Conservation (phyloP, 1,140 invertebrate genomes). For the Ostrea denselamellosa region DNA sequence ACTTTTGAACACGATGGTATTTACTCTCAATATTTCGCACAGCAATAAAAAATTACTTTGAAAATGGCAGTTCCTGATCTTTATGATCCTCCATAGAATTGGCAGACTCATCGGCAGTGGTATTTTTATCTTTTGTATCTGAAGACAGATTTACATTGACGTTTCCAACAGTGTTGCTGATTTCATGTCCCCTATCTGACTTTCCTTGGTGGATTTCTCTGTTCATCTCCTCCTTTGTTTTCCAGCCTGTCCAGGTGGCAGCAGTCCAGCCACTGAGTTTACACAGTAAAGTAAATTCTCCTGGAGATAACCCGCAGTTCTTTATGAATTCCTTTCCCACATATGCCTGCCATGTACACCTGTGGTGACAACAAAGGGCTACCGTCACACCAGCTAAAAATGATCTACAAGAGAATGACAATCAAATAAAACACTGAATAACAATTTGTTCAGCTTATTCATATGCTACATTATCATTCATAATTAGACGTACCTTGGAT, state of each 20-base stretch:
- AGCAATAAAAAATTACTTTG: not conserved
- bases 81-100: not conserved
- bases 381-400: slow-evolving; percentile 83
- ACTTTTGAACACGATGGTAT: too few species aligned
- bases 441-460: not conserved
- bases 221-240: slow-evolving; percentile 54
- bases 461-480: not conserved
- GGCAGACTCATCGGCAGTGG: slow-evolving; percentile 60
- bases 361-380: slow-evolving; percentile 93
- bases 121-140: not conserved
- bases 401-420: slow-evolving; percentile 45
- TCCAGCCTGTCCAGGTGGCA: slow-evolving; percentile 81
- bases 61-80: not conserved
- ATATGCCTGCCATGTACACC: slow-evolving; percentile 86
- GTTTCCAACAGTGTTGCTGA: slow-evolving; percentile 19
- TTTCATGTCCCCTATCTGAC: not conserved
- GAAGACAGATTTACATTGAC: not conserved
- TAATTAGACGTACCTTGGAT: not conserved
- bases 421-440: not conserved
- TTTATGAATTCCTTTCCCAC: slow-evolving; percentile 82
- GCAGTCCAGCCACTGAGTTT: slow-evolving; percentile 92
- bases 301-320: slow-evolving; percentile 81
- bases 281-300: slow-evolving; percentile 88
- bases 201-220: not conserved
- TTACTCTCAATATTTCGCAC: not conserved